Percentiles rank a stretch among this genome's conserved stretches.
Evolutionary conservation across 2,888 invertebrate genomes (phyloP).

Genomic region (Glaucopsyche alexis): DNA sequence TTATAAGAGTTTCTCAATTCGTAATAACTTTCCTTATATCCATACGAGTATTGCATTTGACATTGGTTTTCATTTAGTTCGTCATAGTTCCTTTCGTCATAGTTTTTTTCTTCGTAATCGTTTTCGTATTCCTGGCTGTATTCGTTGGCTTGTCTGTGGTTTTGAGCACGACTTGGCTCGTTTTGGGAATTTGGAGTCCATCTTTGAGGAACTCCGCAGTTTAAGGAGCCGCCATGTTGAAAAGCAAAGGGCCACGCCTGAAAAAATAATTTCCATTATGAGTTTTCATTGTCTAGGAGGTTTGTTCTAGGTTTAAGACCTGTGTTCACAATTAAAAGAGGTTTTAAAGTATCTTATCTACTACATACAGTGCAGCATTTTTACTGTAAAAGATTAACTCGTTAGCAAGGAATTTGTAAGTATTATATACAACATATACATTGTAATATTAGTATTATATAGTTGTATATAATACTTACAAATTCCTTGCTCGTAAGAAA

Average conservation of each 20-base stretch:
- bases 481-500: too few relatives aligned
- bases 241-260: conserved; percentile 93
- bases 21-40: conserved; percentile 68
- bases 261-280: conserved; percentile 46
- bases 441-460: too few relatives aligned
- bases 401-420: too few relatives aligned
- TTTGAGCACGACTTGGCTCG: conserved; percentile 43
- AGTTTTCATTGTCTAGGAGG: too few relatives aligned
- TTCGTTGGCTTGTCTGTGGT: conserved; percentile 42
- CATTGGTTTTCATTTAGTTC: conserved; percentile 51
- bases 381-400: too few relatives aligned
- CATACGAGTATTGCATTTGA: conserved; percentile 63
- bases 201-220: conserved; percentile 68
- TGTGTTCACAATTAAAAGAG: too few relatives aligned
- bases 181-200: conserved; percentile 61
- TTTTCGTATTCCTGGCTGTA: conserved; percentile 64
- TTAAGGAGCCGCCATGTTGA: conserved; percentile 80
- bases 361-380: too few relatives aligned
- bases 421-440: too few relatives aligned
- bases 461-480: too few relatives aligned
- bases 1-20: conserved; percentile 61
- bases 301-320: too few relatives aligned
- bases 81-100: conserved; percentile 50
- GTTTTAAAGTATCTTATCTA: too few relatives aligned
- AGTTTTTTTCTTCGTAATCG: conserved; percentile 65